Percentiles rank a stretch among this genome's conserved stretches.
phyloP scores from a whole-genome alignment of 2,113 vertebrate species.

The Tretioscincus oriximinensis region DNA sequence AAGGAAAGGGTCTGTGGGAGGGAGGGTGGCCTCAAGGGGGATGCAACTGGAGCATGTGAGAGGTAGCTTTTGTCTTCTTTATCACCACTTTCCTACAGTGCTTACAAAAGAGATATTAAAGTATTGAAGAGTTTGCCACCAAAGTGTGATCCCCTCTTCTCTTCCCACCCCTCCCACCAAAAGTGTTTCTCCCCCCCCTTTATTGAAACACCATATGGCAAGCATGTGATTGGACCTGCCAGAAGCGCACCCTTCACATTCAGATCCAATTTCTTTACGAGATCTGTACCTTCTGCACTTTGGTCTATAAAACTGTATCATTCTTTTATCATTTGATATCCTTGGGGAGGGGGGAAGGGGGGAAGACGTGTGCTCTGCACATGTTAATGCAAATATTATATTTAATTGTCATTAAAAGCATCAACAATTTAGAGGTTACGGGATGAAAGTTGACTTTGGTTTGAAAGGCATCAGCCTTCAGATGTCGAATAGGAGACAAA shows the following conservation, averaged over 20 bases:
- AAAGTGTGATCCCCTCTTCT: slow-evolving; percentile 45
- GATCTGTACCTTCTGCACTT: slow-evolving; percentile 61
- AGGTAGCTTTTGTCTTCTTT: slow-evolving; percentile 62
- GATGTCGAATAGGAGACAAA: background rate
- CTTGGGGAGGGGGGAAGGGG: too few species aligned
- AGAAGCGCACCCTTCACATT: slow-evolving; percentile 62
- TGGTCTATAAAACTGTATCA: slow-evolving; percentile 41
- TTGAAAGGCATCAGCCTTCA: slow-evolving; percentile 5
- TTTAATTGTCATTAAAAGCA: slow-evolving; percentile 44
- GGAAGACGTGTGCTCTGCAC: slow-evolving; percentile 27
- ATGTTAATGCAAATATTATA: slow-evolving; percentile 30
- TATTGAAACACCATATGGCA: slow-evolving; percentile 60
- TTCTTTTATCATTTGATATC: slow-evolving; percentile 25
- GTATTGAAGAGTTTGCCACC: slow-evolving; percentile 52
- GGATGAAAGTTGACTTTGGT: background rate
- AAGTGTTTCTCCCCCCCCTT: slow-evolving; percentile 23
- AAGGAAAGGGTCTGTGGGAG: slow-evolving; percentile 56
- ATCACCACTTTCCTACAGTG: slow-evolving; percentile 51
- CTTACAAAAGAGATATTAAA: slow-evolving; percentile 62
- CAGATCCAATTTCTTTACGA: slow-evolving; percentile 48
- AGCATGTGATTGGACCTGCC: slow-evolving; percentile 50
- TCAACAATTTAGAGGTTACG: slow-evolving; percentile 28
- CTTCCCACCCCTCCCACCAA: background rate
- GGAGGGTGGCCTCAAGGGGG: background rate
- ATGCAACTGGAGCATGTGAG: slow-evolving; percentile 56